phyloP scores from a whole-genome alignment of 2,888 invertebrate genomes.

The Ochropleura leucogaster region DNA sequence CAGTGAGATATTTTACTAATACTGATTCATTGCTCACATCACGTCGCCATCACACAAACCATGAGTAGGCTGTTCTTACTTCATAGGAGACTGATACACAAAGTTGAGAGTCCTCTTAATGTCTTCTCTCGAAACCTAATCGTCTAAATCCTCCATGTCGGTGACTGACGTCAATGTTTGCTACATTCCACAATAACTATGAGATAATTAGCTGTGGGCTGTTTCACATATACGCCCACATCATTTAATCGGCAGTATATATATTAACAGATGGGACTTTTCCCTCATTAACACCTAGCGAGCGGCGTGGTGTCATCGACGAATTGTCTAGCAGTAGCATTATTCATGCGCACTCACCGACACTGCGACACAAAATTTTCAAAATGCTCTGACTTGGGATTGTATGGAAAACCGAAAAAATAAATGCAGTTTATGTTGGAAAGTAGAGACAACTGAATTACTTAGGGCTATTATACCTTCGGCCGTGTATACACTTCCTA shows the following conservation, averaged over 20 bases:
- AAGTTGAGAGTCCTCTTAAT: background rate
- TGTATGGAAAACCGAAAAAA: background rate
- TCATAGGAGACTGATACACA: background rate
- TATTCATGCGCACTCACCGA: background rate
- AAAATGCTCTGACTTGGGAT: background rate
- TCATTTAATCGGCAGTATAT: slow-evolving; percentile 16
- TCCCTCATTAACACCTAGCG: slow-evolving; percentile 23
- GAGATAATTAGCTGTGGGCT: slow-evolving; percentile 31
- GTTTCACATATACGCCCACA: slow-evolving; percentile 35
- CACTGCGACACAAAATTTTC: background rate
- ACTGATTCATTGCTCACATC: background rate
- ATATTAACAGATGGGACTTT: slow-evolving; percentile 26
- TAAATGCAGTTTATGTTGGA: background rate
- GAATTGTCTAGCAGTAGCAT: background rate
- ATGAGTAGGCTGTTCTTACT: background rate
- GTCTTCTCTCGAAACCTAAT: background rate
- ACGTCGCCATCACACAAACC: background rate
- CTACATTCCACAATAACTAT: slow-evolving; percentile 23
- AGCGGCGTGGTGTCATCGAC: slow-evolving; percentile 11
- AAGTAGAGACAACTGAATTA: background rate
- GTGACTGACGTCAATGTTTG: slow-evolving; percentile 8
- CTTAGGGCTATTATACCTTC: background rate
- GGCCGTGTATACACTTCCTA: background rate
- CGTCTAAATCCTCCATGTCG: background rate
- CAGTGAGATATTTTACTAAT: no score